Percentiles rank a stretch among this genome's conserved stretches.
phyloP scores from a whole-genome alignment of 2,113 vertebrate species.

The Seriola dumerili region DNA sequence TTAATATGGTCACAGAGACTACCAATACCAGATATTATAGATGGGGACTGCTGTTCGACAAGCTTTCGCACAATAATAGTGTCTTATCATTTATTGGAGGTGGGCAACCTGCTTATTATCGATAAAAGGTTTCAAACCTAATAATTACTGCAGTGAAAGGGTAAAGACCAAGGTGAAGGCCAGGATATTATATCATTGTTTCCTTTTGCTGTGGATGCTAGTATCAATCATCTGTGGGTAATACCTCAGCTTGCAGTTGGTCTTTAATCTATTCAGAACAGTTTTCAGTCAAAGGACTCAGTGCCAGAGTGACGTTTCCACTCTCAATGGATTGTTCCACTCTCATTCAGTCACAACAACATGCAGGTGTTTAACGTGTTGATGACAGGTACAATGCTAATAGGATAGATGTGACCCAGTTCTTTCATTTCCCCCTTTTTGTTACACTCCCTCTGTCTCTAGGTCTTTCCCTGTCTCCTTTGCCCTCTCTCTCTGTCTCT shows the following conservation, averaged over 20 bases:
- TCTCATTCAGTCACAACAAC: conserved; percentile 9
- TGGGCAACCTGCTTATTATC: background rate
- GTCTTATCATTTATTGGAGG: background rate
- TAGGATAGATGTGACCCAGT: conserved; percentile 69
- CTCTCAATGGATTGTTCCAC: conserved; percentile 20
- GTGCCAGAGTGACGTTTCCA: background rate
- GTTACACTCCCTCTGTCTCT: conserved; percentile 29
- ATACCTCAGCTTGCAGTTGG: background rate
- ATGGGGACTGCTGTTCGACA: background rate
- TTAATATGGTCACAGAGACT: background rate
- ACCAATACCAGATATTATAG: background rate
- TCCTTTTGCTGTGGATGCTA: background rate
- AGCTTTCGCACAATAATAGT: background rate
- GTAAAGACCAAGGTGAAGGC: background rate
- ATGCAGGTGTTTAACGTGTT: conserved; percentile 38
- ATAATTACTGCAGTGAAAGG: background rate
- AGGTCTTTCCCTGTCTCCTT: conserved; percentile 44
- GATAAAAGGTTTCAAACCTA: background rate
- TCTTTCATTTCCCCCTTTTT: conserved; percentile 65
- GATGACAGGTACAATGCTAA: conserved; percentile 41
- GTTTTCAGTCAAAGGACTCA: conserved; percentile 9
- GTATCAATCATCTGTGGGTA: background rate
- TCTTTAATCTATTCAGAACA: background rate
- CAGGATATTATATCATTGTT: background rate
- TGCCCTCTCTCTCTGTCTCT: conserved; percentile 26